phyloP scores from a whole-genome alignment of 2,797 vertebrate species.

The Scolopax bukidnonensis region DNA sequence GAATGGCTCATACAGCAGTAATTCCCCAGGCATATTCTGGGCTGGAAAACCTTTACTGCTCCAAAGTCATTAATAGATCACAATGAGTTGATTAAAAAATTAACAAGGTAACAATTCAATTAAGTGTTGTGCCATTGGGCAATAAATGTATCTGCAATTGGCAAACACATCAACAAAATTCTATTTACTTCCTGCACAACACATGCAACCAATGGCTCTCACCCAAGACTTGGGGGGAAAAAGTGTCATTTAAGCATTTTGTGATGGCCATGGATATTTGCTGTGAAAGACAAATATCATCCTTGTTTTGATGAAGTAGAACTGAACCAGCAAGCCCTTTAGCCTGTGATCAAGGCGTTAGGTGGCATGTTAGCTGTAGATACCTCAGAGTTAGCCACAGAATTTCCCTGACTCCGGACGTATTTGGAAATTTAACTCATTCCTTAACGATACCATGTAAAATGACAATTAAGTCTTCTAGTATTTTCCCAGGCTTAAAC shows the following conservation, averaged over 20 bases:
- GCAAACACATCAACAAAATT: neutral
- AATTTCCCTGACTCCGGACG: neutral
- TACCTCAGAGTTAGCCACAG: neutral
- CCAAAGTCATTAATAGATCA: slow-evolving; percentile 31
- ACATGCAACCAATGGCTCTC: neutral
- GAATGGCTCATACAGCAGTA: neutral
- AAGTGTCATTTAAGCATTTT: neutral
- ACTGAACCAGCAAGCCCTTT: neutral
- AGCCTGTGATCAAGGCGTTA: neutral
- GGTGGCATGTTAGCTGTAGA: neutral
- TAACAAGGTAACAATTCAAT: slow-evolving; percentile 27
- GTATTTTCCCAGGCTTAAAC: neutral
- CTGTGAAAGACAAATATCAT: neutral
- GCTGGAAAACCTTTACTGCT: slow-evolving; percentile 25
- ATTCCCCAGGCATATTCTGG: neutral
- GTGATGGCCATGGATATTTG: neutral
- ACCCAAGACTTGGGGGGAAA: neutral
- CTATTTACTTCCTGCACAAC: neutral
- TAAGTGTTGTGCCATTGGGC: neutral
- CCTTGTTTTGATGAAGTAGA: neutral
- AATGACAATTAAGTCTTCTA: neutral
- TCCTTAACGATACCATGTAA: neutral
- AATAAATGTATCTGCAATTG: neutral
- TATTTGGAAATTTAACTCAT: neutral
- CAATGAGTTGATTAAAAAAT: slow-evolving; percentile 45